Conservation (phyloP, 2,888 invertebrate genomes). For the Cryptosula pallasiana region DNA sequence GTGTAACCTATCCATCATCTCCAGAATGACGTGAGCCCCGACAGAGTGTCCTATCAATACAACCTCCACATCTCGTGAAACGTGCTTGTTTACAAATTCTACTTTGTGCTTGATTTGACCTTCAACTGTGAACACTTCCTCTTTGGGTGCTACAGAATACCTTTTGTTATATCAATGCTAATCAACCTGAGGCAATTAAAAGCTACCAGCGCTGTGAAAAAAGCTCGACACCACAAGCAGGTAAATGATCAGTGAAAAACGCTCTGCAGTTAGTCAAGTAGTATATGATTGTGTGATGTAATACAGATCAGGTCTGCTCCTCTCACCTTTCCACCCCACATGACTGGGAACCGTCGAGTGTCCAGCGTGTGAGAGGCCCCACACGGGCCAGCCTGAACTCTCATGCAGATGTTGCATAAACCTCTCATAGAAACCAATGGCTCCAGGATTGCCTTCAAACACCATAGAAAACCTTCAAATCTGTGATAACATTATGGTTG, state of each 20-base stretch:
- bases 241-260: too few relatives aligned
- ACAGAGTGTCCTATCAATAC: constrained; percentile 86
- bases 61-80: constrained; percentile 64
- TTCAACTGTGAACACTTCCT: constrained; percentile 58
- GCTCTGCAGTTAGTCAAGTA: too few relatives aligned
- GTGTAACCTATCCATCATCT: constrained; percentile 60
- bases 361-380: constrained; percentile 76
- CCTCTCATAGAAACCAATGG: constrained; percentile 72
- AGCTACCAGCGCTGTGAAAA: too few relatives aligned
- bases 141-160: constrained; percentile 32
- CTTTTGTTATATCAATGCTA: too few relatives aligned
- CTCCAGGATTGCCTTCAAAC: constrained; percentile 75
- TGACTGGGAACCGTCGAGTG: constrained; percentile 60
- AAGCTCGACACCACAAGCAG: too few relatives aligned
- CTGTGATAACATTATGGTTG: too few relatives aligned
- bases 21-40: constrained; percentile 76
- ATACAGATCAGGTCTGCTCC: too few relatives aligned
- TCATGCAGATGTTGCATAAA: constrained; percentile 67
- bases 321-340: constrained; percentile 22
- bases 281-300: too few relatives aligned
- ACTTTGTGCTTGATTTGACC: constrained; percentile 78
- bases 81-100: constrained; percentile 67
- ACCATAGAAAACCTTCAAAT: too few relatives aligned
- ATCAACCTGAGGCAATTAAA: too few relatives aligned
- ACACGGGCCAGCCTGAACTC: constrained; percentile 66